Percentiles rank a stretch among this genome's conserved stretches.
Evolutionary conservation across 2,888 invertebrate species (phyloP).

Genomic region (Allolobophora icterica): DNA sequence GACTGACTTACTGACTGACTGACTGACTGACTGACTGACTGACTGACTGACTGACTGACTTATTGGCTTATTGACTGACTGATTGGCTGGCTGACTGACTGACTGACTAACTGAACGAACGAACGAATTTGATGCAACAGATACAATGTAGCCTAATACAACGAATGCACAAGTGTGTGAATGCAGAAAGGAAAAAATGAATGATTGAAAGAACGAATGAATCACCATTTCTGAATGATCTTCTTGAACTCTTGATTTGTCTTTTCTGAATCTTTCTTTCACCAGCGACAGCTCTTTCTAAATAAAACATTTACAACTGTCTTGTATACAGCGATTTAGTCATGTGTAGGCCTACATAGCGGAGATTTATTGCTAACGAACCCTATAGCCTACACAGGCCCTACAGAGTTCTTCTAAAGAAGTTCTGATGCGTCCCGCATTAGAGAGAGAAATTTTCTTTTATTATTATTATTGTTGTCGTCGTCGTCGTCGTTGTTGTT

Average conservation of each 20-base stretch:
- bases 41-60: not conserved
- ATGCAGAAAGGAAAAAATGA: not conserved
- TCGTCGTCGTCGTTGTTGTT: too few relatives aligned
- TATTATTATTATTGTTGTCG: too few relatives aligned
- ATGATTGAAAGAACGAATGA: slow-evolving; percentile 6
- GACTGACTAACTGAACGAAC: not conserved
- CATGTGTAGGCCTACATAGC: too few relatives aligned
- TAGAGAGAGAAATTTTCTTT: too few relatives aligned
- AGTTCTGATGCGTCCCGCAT: too few relatives aligned
- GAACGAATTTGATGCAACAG: not conserved
- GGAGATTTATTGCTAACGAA: too few relatives aligned
- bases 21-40: slow-evolving; percentile 14
- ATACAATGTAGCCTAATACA: not conserved
- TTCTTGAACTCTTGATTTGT: slow-evolving; percentile 19
- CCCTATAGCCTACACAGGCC: too few relatives aligned
- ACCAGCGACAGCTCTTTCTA: not conserved
- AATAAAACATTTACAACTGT: too few relatives aligned
- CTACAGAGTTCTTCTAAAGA: too few relatives aligned
- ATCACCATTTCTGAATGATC: not conserved
- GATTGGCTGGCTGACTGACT: not conserved
- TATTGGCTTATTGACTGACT: too few relatives aligned
- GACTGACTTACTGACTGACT: slow-evolving; percentile 23
- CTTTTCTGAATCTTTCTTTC: not conserved
- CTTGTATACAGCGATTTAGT: too few relatives aligned
- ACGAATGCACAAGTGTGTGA: not conserved